These are phyloP conservation scores for Nomada ruficornis DNA, from an alignment of 2,888 invertebrate species.

Conservation along the genomic window DNA sequence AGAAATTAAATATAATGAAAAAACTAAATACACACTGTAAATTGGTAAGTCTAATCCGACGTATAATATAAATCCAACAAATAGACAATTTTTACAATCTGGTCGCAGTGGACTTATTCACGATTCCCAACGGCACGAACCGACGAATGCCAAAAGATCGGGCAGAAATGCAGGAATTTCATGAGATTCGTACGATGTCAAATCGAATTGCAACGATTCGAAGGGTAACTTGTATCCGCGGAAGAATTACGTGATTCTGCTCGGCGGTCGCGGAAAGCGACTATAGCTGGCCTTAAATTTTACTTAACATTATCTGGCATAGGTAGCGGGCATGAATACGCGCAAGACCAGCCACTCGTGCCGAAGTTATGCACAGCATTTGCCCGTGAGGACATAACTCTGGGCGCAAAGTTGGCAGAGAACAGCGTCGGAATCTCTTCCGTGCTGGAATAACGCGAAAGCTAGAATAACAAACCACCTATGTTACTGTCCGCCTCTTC, in stretches of 20 bases:
- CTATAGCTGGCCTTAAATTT: slow-evolving; percentile 51
- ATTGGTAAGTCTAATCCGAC: too few species aligned
- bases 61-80: too few species aligned
- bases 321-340: slow-evolving; percentile 35
- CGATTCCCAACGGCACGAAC: too few species aligned
- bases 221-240: background rate
- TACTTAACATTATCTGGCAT: slow-evolving; percentile 62
- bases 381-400: slow-evolving; percentile 75
- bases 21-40: too few species aligned
- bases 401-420: slow-evolving; percentile 73
- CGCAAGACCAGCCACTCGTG: slow-evolving; percentile 49
- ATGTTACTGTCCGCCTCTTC: slow-evolving; percentile 52
- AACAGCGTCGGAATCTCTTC: slow-evolving; percentile 61
- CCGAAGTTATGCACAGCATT: slow-evolving; percentile 72
- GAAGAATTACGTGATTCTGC: slow-evolving; percentile 28
- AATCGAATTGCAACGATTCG: slow-evolving; percentile 2
- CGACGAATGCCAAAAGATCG: background rate
- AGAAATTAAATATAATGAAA: too few species aligned
- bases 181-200: background rate
- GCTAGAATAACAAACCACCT: slow-evolving; percentile 64
- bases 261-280: slow-evolving; percentile 10
- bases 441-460: slow-evolving; percentile 59
- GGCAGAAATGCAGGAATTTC: background rate
- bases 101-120: too few species aligned
- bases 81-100: too few species aligned